A percentile compares a stretch with the other conserved stretches of the same genome.
phyloP scores from a whole-genome alignment of 1,140 invertebrate species.

The Teleogryllus occipitalis region DNA sequence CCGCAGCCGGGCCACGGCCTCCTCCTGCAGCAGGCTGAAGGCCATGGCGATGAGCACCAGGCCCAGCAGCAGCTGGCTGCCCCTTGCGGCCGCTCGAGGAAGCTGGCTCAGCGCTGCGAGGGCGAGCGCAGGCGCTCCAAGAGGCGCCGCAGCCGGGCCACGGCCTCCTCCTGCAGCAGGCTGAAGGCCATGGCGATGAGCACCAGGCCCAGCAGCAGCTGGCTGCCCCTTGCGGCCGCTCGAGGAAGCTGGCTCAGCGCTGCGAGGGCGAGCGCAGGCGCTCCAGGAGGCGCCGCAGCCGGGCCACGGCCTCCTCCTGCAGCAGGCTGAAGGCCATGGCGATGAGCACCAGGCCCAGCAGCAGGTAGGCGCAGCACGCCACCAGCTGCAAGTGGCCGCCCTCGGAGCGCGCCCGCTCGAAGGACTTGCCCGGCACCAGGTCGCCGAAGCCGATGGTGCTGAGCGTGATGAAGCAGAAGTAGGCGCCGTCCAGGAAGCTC shows the following conservation, averaged over 20 bases:
- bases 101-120: too few species aligned
- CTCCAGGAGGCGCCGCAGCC: neutral
- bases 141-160: too few species aligned
- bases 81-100: too few species aligned
- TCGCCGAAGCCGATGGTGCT: constrained; percentile 83
- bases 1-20: too few species aligned
- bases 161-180: too few species aligned
- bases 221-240: too few species aligned
- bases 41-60: too few species aligned
- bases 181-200: too few species aligned
- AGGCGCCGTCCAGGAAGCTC: constrained; percentile 73
- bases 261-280: neutral
- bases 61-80: too few species aligned
- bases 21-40: too few species aligned
- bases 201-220: too few species aligned
- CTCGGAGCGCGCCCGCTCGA: constrained; percentile 46
- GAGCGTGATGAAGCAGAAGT: constrained; percentile 82
- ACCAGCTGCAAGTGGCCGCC: constrained; percentile 59
- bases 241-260: neutral
- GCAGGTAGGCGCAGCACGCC: constrained; percentile 74
- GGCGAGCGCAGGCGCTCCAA: too few species aligned
- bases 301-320: constrained; percentile 74
- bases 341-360: constrained; percentile 79
- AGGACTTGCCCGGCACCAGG: constrained; percentile 55
- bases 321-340: constrained; percentile 90